These are phyloP conservation scores for Melanotaenia pygmaea DNA, from an alignment of 2,797 vertebrate genomes.

Conservation along the genomic window DNA sequence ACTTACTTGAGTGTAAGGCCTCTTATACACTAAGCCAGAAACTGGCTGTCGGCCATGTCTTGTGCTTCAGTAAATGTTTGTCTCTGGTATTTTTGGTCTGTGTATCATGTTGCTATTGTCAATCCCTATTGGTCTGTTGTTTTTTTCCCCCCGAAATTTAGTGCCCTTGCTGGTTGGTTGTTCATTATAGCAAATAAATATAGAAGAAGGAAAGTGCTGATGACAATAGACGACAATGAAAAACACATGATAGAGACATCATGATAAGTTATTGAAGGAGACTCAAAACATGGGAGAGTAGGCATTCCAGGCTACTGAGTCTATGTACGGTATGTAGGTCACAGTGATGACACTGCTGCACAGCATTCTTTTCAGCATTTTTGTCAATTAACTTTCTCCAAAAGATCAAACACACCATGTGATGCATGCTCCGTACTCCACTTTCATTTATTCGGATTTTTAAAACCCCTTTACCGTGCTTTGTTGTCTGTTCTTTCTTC, in stretches of 20 bases:
- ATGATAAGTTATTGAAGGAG: neutral
- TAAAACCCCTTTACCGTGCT: constrained; percentile 15
- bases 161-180: no score
- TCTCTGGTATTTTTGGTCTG: no score
- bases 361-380: neutral
- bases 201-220: no score
- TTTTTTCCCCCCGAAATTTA: no score
- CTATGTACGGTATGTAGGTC: neutral
- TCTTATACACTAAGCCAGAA: no score
- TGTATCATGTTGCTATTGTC: no score
- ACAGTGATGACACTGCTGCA: neutral
- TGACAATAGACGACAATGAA: neutral
- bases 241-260: neutral
- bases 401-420: no score
- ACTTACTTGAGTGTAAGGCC: neutral
- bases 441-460: constrained; percentile 5
- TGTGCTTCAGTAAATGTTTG: no score
- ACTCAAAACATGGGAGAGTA: neutral
- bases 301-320: neutral
- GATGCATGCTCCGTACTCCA: no score
- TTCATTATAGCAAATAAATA: no score
- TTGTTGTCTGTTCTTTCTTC: constrained; percentile 44
- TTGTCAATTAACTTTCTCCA: neutral
- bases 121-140: no score
- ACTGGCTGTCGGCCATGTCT: no score